Conservation (phyloP, 2,888 invertebrate genomes). For the Cerastis rubricosa region DNA sequence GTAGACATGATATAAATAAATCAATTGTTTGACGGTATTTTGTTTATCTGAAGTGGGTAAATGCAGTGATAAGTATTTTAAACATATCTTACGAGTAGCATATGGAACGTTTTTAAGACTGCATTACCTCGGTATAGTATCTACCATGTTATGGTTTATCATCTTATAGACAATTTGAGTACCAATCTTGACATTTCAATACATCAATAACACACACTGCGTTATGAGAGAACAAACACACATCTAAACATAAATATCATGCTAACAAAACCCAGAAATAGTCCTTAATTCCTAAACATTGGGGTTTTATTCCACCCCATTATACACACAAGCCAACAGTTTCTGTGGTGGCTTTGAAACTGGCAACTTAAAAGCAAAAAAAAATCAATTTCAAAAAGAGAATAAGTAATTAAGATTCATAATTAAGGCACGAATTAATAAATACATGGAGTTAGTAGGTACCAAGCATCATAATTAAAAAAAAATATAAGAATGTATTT, state of each 20-base stretch:
- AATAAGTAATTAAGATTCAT: not conserved
- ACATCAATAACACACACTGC: not conserved
- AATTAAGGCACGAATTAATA: not conserved
- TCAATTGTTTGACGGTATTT: not conserved
- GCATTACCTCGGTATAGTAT: not conserved
- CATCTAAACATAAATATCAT: not conserved
- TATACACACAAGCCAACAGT: not conserved
- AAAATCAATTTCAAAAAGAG: not conserved
- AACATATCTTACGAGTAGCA: too few species aligned
- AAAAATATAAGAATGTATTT: not conserved
- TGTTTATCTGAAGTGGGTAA: not conserved
- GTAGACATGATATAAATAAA: not conserved
- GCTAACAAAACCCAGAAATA: not conserved
- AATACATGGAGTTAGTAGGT: not conserved
- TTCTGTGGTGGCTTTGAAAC: not conserved
- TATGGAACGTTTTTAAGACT: not conserved
- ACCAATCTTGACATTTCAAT: slow-evolving; percentile 10
- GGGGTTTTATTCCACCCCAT: not conserved
- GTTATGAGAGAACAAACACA: not conserved
- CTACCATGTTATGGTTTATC: slow-evolving; percentile 5
- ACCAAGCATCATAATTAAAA: not conserved
- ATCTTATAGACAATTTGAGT: not conserved
- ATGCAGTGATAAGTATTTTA: not conserved
- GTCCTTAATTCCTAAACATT: not conserved
- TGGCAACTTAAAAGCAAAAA: not conserved